Evolutionary conservation across 2,113 vertebrate species (phyloP), one percentile per base, ranked within the genome.

Genomic region (Scomber colias): DNA sequence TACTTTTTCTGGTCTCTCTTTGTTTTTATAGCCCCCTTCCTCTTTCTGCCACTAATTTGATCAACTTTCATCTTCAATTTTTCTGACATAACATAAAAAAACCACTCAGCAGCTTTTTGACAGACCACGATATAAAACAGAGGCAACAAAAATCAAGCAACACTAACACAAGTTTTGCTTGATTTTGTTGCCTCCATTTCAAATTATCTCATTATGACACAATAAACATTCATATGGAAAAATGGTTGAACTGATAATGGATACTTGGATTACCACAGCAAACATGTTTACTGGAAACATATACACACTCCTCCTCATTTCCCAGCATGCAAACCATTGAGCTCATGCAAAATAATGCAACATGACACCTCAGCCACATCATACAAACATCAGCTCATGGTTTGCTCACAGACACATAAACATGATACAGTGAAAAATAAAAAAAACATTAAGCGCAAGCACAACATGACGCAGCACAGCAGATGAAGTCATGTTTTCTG

Each of bases 311-410:
- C 40, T 19, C 51, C 13, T 66, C 63, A n/a, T 57, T 10, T 46
- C 30, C 11, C 40, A 27, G 40, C 64, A 70, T 49, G 49, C 11
- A 71, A 77, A 82, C 71, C 69, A 35, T n/a, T 56, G 30, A 66
- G 27, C 1, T 48, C 57, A 54, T 81, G 70, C 44, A 70, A 77
- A 76, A 64, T 40, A 61, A 40, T 45, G 31, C 76, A 81, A 3
- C 21, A 15, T 12, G 59, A 74, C 5, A 48, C 35, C 9, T 67
- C 62, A 35, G 7, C 9, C 35, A 19, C 35, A 55, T 71, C 24
- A 35, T 16, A 31, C 69, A 46, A 31, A 60, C 54, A 66, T 48
- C 65, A 66, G 35, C 60, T 64, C 40, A 40, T 31, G 31, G 16
- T 55, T 60, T 44, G n/a, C 14, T 72, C 50, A 59, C 6, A 2